Percentiles rank a stretch among this genome's conserved stretches.
phyloP scores from a whole-genome alignment of 2,888 invertebrate genomes.

The Diplolepis rosae region DNA sequence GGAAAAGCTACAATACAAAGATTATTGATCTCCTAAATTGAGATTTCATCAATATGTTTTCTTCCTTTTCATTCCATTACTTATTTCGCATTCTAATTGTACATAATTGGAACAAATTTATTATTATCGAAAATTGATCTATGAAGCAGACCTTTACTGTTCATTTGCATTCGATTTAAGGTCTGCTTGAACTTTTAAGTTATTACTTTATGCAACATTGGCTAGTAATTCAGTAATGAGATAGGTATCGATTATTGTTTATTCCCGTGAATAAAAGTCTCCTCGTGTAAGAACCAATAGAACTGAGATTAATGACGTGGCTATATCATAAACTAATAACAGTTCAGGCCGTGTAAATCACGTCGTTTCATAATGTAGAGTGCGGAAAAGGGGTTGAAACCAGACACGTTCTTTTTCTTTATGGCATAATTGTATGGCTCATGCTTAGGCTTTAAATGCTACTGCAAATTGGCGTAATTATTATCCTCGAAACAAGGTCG shows the following conservation, averaged over 20 bases:
- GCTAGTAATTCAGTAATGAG: conserved; percentile 7
- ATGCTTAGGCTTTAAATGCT: conserved; percentile 19
- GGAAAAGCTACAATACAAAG: neutral
- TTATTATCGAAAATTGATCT: neutral
- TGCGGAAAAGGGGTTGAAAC: conserved; percentile 29
- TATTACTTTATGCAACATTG: neutral
- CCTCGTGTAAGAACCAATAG: conserved; percentile 25
- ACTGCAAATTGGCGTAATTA: conserved; percentile 25
- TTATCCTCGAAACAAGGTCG: conserved; percentile 28
- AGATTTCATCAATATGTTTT: neutral
- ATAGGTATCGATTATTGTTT: conserved; percentile 19
- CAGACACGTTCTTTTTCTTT: conserved; percentile 26
- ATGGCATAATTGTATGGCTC: conserved; percentile 11
- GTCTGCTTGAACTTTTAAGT: neutral
- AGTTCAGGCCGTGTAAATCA: conserved; percentile 20
- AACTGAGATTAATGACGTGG: conserved; percentile 14
- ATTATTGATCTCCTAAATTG: no score
- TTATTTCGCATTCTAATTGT: neutral
- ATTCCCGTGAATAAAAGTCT: conserved; percentile 1
- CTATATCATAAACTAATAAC: conserved; percentile 29
- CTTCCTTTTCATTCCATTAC: neutral
- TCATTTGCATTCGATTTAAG: neutral
- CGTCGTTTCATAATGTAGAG: conserved; percentile 17
- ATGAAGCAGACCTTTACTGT: neutral
- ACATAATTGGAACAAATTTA: neutral